These are phyloP conservation scores for Strigamia crassipes DNA, from an alignment of 2,888 invertebrate genomes.

Conservation along the genomic window DNA sequence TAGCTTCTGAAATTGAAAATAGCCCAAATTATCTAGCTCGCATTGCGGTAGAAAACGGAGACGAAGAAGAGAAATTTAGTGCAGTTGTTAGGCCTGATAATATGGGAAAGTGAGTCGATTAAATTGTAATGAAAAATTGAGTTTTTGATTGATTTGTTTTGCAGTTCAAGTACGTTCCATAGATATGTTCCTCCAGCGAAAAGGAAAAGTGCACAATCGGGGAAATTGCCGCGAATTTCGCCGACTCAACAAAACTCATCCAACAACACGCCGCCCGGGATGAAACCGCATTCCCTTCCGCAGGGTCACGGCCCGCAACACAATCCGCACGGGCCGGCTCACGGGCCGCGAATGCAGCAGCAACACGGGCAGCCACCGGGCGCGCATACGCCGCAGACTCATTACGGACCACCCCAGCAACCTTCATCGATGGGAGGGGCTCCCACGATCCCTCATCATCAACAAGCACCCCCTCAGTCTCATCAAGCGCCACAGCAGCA, in stretches of 20 bases:
- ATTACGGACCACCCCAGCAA: constrained; percentile 42
- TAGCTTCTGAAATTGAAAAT: constrained; percentile 91
- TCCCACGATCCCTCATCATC: not conserved
- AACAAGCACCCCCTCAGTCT: not conserved
- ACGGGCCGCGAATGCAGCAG: constrained; percentile 6
- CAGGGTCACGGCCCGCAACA: constrained; percentile 36
- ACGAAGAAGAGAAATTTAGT: constrained; percentile 84
- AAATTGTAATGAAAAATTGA: not conserved
- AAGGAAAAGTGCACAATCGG: constrained; percentile 68
- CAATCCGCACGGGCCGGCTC: not conserved
- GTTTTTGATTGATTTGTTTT: not conserved
- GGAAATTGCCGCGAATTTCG: constrained; percentile 70
- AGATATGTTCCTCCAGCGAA: constrained; percentile 81
- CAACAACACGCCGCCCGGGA: constrained; percentile 45
- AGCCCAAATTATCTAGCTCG: constrained; percentile 80
- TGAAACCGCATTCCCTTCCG: constrained; percentile 46
- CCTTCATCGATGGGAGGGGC: not conserved
- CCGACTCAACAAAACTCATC: constrained; percentile 61
- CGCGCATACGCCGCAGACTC: not conserved
- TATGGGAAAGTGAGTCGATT: constrained; percentile 52
- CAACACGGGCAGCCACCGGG: constrained; percentile 16
- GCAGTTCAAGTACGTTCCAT: constrained; percentile 44
- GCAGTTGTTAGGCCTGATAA: constrained; percentile 73
- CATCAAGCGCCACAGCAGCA: constrained; percentile 43
- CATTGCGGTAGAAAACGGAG: constrained; percentile 87